A percentile compares a stretch with the other conserved stretches of the same genome.
These are phyloP conservation scores for Peromyscus attwateri DNA, from an alignment of 2,797 vertebrate genomes.

Conservation along the genomic window DNA sequence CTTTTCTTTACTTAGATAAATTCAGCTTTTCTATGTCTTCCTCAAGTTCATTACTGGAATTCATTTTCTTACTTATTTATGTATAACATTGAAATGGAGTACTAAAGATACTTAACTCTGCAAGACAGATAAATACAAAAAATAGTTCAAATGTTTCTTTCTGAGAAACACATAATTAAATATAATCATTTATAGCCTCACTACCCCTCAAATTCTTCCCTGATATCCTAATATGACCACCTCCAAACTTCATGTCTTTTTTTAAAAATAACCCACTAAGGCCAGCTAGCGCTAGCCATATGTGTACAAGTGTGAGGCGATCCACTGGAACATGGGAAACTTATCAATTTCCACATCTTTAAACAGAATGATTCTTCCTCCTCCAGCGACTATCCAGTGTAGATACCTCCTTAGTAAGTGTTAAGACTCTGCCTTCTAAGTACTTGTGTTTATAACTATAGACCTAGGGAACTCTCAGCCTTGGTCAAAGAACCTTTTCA, in stretches of 20 bases:
- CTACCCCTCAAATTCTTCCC: not conserved
- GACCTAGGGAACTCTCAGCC: not conserved
- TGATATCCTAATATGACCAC: no score
- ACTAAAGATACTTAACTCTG: not conserved
- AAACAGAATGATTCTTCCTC: not conserved
- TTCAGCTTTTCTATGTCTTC: not conserved
- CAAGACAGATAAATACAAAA: not conserved
- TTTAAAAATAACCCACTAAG: not conserved
- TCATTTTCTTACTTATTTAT: not conserved
- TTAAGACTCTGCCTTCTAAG: not conserved
- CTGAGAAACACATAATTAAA: not conserved
- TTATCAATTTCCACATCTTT: not conserved
- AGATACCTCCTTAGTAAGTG: no score
- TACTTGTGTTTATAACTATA: not conserved
- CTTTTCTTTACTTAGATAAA: not conserved
- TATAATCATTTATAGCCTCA: not conserved
- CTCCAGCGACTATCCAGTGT: no score
- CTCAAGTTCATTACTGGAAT: not conserved
- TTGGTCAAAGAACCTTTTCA: not conserved
- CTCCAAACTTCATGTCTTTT: not conserved
- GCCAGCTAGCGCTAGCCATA: no score
- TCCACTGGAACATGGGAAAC: not conserved
- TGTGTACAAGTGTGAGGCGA: fast-evolving
- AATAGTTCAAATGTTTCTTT: not conserved
- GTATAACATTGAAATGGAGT: not conserved